phyloP scores from a whole-genome alignment of 1,140 invertebrate genomes.

The Ceratosolen fusciceps region DNA sequence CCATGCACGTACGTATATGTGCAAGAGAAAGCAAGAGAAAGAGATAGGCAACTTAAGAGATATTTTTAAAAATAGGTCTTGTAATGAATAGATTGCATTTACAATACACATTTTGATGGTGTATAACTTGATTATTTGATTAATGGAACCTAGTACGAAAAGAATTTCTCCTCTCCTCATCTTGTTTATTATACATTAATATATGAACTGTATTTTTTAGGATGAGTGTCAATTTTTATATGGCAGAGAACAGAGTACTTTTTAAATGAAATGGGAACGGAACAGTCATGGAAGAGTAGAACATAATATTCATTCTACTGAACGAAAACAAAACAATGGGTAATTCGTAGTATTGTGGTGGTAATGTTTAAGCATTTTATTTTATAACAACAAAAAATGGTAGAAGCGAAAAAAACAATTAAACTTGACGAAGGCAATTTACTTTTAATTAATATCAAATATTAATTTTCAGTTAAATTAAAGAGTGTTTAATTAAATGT shows the following conservation, averaged over 20 bases:
- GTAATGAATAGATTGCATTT: background rate
- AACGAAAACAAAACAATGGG: background rate
- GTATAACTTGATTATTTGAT: slow-evolving; percentile 38
- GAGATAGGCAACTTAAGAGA: no score
- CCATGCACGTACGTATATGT: no score
- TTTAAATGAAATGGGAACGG: background rate
- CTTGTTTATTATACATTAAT: slow-evolving; percentile 25
- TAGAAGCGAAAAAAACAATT: background rate
- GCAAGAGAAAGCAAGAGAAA: no score
- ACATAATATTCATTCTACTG: background rate
- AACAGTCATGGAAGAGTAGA: slow-evolving; percentile 9
- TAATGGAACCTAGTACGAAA: slow-evolving; percentile 20
- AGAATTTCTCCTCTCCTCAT: background rate
- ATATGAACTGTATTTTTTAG: background rate
- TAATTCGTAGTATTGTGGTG: background rate
- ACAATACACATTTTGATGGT: slow-evolving; percentile 11
- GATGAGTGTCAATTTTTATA: slow-evolving; percentile 21
- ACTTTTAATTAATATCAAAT: background rate
- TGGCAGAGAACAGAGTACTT: background rate
- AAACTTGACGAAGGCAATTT: background rate
- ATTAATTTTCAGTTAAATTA: background rate
- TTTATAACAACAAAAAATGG: background rate
- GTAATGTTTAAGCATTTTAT: background rate
- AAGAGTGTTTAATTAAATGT: background rate
- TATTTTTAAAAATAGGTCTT: background rate